These are phyloP conservation scores for Zaprionus vittiger DNA, from an alignment of 1,140 invertebrate genomes.

Conservation along the genomic window DNA sequence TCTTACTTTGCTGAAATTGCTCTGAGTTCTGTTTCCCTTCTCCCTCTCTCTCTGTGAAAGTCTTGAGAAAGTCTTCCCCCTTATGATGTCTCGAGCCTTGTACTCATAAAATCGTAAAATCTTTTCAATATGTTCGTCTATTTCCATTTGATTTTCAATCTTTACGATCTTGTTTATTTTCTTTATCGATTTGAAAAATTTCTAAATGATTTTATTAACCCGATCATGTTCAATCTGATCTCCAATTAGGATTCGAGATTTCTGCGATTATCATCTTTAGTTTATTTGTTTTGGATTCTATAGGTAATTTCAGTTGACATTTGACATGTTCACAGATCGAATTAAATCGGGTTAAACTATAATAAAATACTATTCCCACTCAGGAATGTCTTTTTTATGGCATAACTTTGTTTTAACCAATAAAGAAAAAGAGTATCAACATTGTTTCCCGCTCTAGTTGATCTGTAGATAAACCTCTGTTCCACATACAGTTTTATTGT, in stretches of 20 bases:
- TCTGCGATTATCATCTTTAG: conserved; percentile 35
- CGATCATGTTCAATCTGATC: conserved; percentile 34
- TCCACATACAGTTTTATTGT: neutral
- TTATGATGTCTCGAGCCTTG: conserved; percentile 42
- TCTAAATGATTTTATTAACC: conserved; percentile 61
- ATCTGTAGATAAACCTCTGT: neutral
- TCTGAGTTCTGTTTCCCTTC: neutral
- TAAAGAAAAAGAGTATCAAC: neutral
- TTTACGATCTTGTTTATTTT: conserved; percentile 73
- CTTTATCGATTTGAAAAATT: conserved; percentile 31
- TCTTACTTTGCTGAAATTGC: neutral
- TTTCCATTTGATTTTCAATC: conserved; percentile 43
- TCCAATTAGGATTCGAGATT: conserved; percentile 26
- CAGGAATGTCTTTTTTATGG: neutral
- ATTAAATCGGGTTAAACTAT: neutral
- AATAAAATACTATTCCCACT: neutral
- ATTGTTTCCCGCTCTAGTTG: neutral
- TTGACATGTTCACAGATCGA: conserved; percentile 4
- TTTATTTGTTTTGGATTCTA: conserved; percentile 24
- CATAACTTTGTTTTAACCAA: neutral
- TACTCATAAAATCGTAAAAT: conserved; percentile 65
- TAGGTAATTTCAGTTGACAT: conserved; percentile 10
- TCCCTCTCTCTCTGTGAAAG: conserved; percentile 65
- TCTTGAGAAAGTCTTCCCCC: conserved; percentile 70
- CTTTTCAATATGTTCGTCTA: conserved; percentile 66